Evolutionary conservation across 2,113 vertebrate species (phyloP), one percentile per base, ranked within the genome.

Genomic region (Myotis davidii): DNA sequence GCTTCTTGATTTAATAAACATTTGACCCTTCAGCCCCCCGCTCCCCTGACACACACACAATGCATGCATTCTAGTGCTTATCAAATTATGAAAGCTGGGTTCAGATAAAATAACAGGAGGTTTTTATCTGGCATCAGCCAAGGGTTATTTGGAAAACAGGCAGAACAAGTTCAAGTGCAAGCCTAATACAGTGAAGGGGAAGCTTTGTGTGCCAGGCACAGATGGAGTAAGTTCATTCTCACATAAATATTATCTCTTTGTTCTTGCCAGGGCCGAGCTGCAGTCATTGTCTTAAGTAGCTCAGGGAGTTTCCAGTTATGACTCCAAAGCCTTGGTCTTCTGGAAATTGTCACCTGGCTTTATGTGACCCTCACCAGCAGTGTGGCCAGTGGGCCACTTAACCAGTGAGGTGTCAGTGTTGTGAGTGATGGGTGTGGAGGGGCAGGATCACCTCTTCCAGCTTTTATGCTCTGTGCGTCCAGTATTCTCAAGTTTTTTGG

Each of bases 231-330:
- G 86, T 84, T 91, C 39, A 74, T 92, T 90, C 85, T 89, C 72
- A 89, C 83, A 54, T 86, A 73, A 96, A 86, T 96, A 91, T 91
- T 91, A 65, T 84, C 59, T 72, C 59, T 94, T 90, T 95, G 65
- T 96, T 89, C 83, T 88, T 89, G 88, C 72, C 82, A 90, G 76
- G 56, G n/a, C 85, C 10, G 37, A 90, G 86, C 93, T 74, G 37
- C 70, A 85, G 65, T 73, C 81, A 77, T 73, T 95, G 90, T 95
- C 92, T 95, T 93, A 95, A 95, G 93, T 94, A 90, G 90, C 65
- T 84, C 65, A 39, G 48, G 61, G 86, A 94, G 45, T 77, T 93
- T 94, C 90, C 88, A 91, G 42, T 90, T 92, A 56, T 2, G 34
- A 32, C 17, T 94, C 67, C 50, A 91, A 94, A 70, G 59, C 54